These are phyloP conservation scores for Keiferia lycopersicella DNA, from an alignment of 2,888 invertebrate species.

Conservation along the genomic window DNA sequence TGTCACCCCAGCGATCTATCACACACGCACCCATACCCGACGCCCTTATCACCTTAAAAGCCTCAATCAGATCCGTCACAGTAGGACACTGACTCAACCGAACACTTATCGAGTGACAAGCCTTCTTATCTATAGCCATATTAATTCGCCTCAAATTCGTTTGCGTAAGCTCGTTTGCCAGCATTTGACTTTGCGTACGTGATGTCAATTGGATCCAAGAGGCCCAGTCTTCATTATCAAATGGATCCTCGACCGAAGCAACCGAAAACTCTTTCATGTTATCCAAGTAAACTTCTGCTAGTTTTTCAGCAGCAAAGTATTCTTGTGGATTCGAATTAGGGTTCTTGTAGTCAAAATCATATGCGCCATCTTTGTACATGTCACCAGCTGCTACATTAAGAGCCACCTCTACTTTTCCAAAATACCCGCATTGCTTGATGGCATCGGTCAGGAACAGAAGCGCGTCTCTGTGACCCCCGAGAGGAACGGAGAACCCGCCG, in stretches of 20 bases:
- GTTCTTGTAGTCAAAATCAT: conserved; percentile 99
- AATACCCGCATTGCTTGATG: conserved; percentile 96
- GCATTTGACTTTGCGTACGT: conserved; percentile 87
- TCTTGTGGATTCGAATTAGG: conserved; percentile 91
- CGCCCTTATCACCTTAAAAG: conserved; percentile 94
- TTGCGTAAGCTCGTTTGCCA: conserved; percentile 97
- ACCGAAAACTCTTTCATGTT: conserved; percentile 95
- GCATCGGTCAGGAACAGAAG: conserved; percentile 91
- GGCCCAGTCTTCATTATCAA: conserved; percentile 99
- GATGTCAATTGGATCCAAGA: conserved; percentile 91
- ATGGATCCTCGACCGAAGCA: conserved; percentile 97
- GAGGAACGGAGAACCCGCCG: conserved; percentile 98
- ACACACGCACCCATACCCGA: conserved; percentile 92
- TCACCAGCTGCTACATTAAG: conserved; percentile 99
- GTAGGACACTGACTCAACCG: conserved; percentile 99
- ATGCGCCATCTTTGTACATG: conserved; percentile 91
- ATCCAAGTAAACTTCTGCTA: conserved; percentile 92
- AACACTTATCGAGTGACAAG: conserved; percentile 95
- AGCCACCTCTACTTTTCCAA: conserved; percentile 94
- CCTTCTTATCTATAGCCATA: conserved; percentile 95
- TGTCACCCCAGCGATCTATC: conserved; percentile 91
- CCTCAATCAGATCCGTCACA: conserved; percentile 97
- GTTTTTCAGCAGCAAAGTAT: conserved; percentile 90
- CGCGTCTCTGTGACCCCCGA: conserved; percentile 96
- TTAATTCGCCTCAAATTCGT: conserved; percentile 93